Percentiles rank a stretch among this genome's conserved stretches.
phyloP scores from a whole-genome alignment of 1,140 invertebrate genomes.

The silkworm (Bombyx mori) region ASM3026992v2 NC_085131.1:1369001-1369500 shows the following conservation, averaged over 20 bases:
- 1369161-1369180: constrained; percentile 58
- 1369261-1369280: constrained; percentile 60
- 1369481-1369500: constrained; percentile 5
- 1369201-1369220: constrained; percentile 63
- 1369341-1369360: too few relatives aligned
- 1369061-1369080: constrained; percentile 58
- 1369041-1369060: constrained; percentile 26
- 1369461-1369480: constrained; percentile 17
- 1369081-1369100: constrained; percentile 49
- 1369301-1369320: constrained; percentile 27
- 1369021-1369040: too few relatives aligned
- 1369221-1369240: constrained; percentile 64
- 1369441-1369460: neutral
- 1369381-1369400: too few relatives aligned
- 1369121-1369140: constrained; percentile 51
- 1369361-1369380: too few relatives aligned
- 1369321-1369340: neutral
- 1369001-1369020: too few relatives aligned
- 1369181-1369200: constrained; percentile 63
- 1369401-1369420: too few relatives aligned
- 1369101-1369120: constrained; percentile 25
- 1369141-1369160: constrained; percentile 67
- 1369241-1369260: constrained; percentile 67
- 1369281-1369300: constrained; percentile 38
- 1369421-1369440: neutral